phyloP scores from a whole-genome alignment of 2,113 vertebrate species.

The Oxygymnocypris stewartii region DNA sequence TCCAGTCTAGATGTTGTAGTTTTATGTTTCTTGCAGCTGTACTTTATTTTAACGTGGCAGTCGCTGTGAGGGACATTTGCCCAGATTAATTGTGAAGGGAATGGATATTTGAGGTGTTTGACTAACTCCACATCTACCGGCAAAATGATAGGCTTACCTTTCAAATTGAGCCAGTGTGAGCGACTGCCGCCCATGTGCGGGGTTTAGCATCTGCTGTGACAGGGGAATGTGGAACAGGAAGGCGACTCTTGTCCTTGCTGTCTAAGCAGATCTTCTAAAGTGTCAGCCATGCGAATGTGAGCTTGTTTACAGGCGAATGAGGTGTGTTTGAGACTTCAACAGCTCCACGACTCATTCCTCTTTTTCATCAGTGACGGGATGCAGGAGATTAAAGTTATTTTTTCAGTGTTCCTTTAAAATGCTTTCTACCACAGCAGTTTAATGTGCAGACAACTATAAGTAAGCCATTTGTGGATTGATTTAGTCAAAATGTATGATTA shows the following conservation, averaged over 20 bases:
- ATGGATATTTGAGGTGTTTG: conserved; percentile 9
- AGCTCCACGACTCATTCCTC: not conserved
- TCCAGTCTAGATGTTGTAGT: conserved; percentile 8
- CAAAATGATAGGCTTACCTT: not conserved
- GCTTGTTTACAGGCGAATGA: conserved; percentile 20
- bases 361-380: not conserved
- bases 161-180: conserved; percentile 6
- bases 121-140: conserved; percentile 24
- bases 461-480: not conserved
- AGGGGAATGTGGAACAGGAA: conserved; percentile 25
- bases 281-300: conserved; percentile 5
- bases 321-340: conserved; percentile 24
- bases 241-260: conserved; percentile 5
- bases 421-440: not conserved
- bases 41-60: conserved; percentile 22
- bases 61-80: conserved; percentile 14
- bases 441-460: not conserved
- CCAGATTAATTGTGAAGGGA: conserved; percentile 11
- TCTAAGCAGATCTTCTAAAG: conserved; percentile 1
- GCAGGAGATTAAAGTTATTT: not conserved
- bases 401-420: conserved; percentile 8
- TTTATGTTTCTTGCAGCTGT: not conserved
- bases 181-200: not conserved
- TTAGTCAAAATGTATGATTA: not conserved
- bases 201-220: conserved; percentile 10